A percentile compares a stretch with the other conserved stretches of the same genome.
Evolutionary conservation across 2,113 vertebrate species (phyloP).

Genomic region (Stegostoma tigrinum): DNA sequence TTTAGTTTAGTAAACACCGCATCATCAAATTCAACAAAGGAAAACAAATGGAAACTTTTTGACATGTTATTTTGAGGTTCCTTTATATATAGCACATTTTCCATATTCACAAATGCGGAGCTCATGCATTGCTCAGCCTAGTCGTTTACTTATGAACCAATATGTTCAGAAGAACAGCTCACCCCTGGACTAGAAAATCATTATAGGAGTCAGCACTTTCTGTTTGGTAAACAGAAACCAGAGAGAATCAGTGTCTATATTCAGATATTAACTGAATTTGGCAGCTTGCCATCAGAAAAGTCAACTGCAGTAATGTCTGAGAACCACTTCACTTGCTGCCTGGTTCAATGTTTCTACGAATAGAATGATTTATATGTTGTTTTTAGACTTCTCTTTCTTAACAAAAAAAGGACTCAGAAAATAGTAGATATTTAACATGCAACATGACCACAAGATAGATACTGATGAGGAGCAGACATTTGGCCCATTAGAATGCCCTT

Average conservation of each 20-base stretch:
- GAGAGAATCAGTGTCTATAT: background rate
- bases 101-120: background rate
- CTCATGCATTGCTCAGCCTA: background rate
- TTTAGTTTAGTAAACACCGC: background rate
- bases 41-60: background rate
- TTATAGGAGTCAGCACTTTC: background rate
- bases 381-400: background rate
- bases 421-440: background rate
- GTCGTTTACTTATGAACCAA: background rate
- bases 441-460: background rate
- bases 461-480: background rate
- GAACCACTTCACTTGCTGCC: background rate
- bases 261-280: slow-evolving; percentile 10
- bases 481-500: background rate
- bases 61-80: background rate
- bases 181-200: background rate
- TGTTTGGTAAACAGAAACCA: background rate
- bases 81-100: background rate
- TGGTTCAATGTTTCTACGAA: background rate
- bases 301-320: background rate
- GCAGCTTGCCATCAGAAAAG: background rate
- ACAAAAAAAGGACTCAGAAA: background rate
- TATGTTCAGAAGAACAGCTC: background rate
- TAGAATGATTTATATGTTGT: background rate
- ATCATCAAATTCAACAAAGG: background rate